These are phyloP conservation scores for Holothuria scabra DNA, from an alignment of 53 echinoderm and acorn worm genomes.

Conservation along the genomic window DNA sequence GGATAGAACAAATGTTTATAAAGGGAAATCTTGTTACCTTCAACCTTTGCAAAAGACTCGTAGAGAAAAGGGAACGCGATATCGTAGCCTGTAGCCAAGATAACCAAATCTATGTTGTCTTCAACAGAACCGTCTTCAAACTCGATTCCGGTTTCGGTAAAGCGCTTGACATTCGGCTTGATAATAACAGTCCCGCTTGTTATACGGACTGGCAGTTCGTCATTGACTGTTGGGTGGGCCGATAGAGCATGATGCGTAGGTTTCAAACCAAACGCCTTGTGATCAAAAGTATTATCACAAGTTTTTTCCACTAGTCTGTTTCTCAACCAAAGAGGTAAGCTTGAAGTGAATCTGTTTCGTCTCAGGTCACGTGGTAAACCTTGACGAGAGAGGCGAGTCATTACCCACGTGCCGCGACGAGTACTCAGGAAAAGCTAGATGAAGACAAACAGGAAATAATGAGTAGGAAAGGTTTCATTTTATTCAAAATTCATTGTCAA, in stretches of 20 bases:
- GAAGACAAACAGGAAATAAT: too few relatives aligned
- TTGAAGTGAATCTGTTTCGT: neutral
- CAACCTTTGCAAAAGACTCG: slow-evolving; percentile 53
- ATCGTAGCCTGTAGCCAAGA: slow-evolving; percentile 79
- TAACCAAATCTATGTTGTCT: slow-evolving; percentile 73
- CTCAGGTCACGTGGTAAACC: slow-evolving; percentile 59
- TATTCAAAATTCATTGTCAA: too few relatives aligned
- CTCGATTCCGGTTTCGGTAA: slow-evolving; percentile 61
- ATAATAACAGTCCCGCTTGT: slow-evolving; percentile 58
- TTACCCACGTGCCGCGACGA: slow-evolving; percentile 67
- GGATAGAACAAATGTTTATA: slow-evolving; percentile 68
- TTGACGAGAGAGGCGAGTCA: slow-evolving; percentile 39
- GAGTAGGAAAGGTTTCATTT: too few relatives aligned
- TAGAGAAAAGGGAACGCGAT: slow-evolving; percentile 64
- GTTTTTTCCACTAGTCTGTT: neutral
- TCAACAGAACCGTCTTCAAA: slow-evolving; percentile 74
- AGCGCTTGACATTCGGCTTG: slow-evolving; percentile 56
- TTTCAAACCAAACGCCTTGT: neutral
- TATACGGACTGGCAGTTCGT: slow-evolving; percentile 60
- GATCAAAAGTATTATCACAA: neutral
- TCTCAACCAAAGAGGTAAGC: slow-evolving; percentile 30
- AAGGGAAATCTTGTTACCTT: slow-evolving; percentile 58
- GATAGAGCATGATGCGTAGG: slow-evolving; percentile 11
- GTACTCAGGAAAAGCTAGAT: slow-evolving; percentile 70
- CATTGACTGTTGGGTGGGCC: slow-evolving; percentile 61